Base-by-base conservation (phyloP, 2,113 vertebrate genomes). In the Chloropsis cyanopogon region DNA sequence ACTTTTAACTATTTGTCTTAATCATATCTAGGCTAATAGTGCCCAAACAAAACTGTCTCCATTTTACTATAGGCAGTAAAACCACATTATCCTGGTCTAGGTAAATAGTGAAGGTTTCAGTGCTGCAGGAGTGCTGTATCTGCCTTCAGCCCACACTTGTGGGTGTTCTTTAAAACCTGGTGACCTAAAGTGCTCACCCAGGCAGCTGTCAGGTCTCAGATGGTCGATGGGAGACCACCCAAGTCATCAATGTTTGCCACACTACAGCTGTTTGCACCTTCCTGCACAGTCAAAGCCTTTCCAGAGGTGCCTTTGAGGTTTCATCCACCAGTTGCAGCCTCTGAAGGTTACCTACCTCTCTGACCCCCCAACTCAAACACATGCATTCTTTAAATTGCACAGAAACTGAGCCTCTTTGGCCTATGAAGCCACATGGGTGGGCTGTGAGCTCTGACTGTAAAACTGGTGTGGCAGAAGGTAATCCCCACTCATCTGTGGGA, bases 351-450 rank as follows among this genome's bases (percentile, higher is more conserved):
- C 46, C 41, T 23, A 0, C 17, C 7, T 68, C 37, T 71, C 21
- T 68, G 70, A n/a, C 41, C 44, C 47, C 41, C 44, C 47, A n/a
- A 4, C 6, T 41, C 29, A 33, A 50, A 72, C 35, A 56, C 8
- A 3, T 41, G 21, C 0, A 4, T 39, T 72, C 49, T 52, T 86
- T 57, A 59, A 79, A 47, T 3, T 23, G 33, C 42, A 10, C 7
- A n/a, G 56, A 22, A 85, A 22, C 20, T 0, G 25, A 66, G 28
- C 20, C 26, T 47, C 50, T 49, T 24, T 71, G 54, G 24, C 33
- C 12, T n/a, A 0, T 26, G 59, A 28, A 71, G 33, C 35, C 26
- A 28, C 9, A 2, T 4, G 11, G 6, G 31, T 44, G 16, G 52
- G 44, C 39, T 75, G 11, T 29, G 44, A 28, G 9, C 33, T 25